phyloP scores from a whole-genome alignment of 2,113 vertebrate species.

The Bungarus multicinctus region DNA sequence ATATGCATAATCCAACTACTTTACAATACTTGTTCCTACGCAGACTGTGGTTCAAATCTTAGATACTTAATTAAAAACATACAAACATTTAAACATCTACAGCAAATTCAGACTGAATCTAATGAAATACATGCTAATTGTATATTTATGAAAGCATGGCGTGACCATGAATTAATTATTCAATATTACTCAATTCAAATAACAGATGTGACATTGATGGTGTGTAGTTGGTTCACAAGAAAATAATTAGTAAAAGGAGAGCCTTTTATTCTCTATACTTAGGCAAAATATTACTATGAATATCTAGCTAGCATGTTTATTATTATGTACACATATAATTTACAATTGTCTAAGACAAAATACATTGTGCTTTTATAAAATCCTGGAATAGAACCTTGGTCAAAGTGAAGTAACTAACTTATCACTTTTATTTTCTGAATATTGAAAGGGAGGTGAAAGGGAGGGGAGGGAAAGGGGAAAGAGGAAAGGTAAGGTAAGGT shows the following conservation, averaged over 20 bases:
- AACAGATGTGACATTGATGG: not conserved
- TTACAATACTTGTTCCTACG: not conserved
- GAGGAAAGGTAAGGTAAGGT: not conserved
- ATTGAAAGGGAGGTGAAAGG: not conserved
- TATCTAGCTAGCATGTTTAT: not conserved
- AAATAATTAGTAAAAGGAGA: not conserved
- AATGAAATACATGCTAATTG: not conserved
- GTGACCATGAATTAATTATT: not conserved
- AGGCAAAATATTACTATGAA: constrained; percentile 6
- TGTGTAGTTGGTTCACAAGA: not conserved
- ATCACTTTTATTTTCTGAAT: constrained; percentile 38
- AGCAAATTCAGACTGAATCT: not conserved
- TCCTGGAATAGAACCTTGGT: not conserved
- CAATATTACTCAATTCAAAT: not conserved
- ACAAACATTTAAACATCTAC: not conserved
- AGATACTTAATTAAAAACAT: not conserved
- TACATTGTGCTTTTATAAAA: constrained; percentile 13
- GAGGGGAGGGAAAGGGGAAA: not conserved
- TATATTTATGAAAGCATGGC: not conserved
- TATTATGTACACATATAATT: constrained; percentile 2
- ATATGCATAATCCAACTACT: not conserved
- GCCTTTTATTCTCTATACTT: not conserved
- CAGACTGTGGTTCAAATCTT: not conserved
- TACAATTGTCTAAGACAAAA: not conserved
- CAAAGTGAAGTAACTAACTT: constrained; percentile 3